Evolutionary conservation across 2,888 invertebrate genomes (phyloP).

Genomic region (Cepaea hortensis): DNA sequence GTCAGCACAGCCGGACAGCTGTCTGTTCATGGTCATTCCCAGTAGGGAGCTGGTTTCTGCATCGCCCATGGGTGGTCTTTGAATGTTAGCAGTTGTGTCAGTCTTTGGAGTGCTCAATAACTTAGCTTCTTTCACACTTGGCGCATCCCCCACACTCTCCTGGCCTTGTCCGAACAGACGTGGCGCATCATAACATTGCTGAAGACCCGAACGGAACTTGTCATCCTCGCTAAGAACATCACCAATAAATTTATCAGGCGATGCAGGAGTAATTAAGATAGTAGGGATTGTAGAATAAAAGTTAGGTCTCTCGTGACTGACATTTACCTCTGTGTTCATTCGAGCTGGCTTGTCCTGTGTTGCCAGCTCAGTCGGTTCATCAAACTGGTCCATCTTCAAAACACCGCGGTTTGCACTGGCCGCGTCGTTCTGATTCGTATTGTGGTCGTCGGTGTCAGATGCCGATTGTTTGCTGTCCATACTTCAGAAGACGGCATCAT

Average conservation of each 20-base stretch:
- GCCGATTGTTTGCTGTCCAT: conserved; percentile 38
- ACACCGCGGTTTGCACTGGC: conserved; percentile 6
- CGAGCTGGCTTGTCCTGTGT: neutral
- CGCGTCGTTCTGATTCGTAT: conserved; percentile 51
- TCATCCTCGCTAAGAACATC: neutral
- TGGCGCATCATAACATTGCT: conserved; percentile 9
- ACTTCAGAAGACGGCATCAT: conserved; percentile 6
- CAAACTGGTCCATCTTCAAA: conserved; percentile 29
- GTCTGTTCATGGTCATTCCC: neutral
- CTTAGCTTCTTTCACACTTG: neutral
- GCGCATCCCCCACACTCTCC: neutral
- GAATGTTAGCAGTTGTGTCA: conserved; percentile 28
- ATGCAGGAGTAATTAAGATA: conserved; percentile 43
- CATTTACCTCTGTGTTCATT: conserved; percentile 33
- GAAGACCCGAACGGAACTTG: neutral
- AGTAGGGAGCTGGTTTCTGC: neutral
- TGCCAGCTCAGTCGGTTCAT: neutral
- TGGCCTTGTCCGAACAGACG: neutral
- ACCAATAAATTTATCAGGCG: conserved; percentile 9
- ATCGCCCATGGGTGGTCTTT: neutral
- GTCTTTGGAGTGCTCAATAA: conserved; percentile 24
- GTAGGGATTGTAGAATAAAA: conserved; percentile 35
- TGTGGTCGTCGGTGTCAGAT: conserved; percentile 49
- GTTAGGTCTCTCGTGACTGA: neutral
- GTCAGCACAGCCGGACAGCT: neutral